A percentile compares a stretch with the other conserved stretches of the same genome.
Evolutionary conservation across 1,140 invertebrate species (phyloP).

Genomic region (Cotesia vestalis): DNA sequence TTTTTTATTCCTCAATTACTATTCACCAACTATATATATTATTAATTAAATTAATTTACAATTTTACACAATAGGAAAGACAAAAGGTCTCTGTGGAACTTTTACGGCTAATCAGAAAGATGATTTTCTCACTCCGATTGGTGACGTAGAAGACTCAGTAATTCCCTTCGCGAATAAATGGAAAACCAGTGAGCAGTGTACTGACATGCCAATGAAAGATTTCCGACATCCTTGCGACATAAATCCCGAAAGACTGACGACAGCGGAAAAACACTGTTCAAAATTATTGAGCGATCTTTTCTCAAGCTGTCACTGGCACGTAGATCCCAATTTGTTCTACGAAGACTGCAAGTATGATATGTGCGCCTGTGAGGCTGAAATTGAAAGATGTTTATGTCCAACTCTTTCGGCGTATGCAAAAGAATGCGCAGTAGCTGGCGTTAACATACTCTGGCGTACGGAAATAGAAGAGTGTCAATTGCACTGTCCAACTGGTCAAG

Average conservation of each 20-base stretch:
- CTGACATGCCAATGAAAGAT: constrained; percentile 66
- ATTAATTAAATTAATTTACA: constrained; percentile 2
- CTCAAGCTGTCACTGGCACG: constrained; percentile 78
- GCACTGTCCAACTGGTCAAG: constrained; percentile 79
- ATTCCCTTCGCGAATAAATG: constrained; percentile 87
- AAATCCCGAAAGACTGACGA: constrained; percentile 74
- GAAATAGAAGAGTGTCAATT: constrained; percentile 81
- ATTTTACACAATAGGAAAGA: constrained; percentile 42
- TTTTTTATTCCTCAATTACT: constrained; percentile 38
- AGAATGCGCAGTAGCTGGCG: constrained; percentile 77
- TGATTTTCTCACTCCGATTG: constrained; percentile 87
- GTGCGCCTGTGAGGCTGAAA: constrained; percentile 78
- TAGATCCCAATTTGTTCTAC: constrained; percentile 81
- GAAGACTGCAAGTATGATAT: constrained; percentile 87
- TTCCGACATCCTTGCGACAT: constrained; percentile 75
- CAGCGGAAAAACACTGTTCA: constrained; percentile 76
- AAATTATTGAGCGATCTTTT: constrained; percentile 77
- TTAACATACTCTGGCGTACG: constrained; percentile 79
- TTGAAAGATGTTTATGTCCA: constrained; percentile 80
- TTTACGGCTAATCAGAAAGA: constrained; percentile 88
- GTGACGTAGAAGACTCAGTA: constrained; percentile 79
- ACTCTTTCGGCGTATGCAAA: constrained; percentile 81
- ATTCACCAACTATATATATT: neutral
- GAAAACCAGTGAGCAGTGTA: constrained; percentile 81
- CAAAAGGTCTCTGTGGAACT: constrained; percentile 85